These are phyloP conservation scores for Pentalonia nigronervosa DNA, from an alignment of 1,140 invertebrate species.

Conservation along the genomic window DNA sequence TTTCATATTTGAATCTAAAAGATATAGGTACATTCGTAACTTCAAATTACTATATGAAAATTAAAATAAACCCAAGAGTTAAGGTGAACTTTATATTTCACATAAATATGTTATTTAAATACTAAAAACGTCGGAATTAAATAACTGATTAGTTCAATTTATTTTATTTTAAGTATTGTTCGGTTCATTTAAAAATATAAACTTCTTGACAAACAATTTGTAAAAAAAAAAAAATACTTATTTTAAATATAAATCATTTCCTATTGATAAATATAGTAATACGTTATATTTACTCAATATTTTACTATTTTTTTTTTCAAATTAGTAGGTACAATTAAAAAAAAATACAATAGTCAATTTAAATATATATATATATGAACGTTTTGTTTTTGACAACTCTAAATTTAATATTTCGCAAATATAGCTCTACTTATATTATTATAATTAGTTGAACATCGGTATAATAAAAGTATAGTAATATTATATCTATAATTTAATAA, in stretches of 20 bases:
- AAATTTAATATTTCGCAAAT: too few relatives aligned
- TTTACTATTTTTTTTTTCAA: too few relatives aligned
- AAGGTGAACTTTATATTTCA: neutral
- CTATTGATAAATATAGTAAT: neutral
- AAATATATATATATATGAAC: too few relatives aligned
- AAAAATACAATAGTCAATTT: too few relatives aligned
- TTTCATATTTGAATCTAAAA: neutral
- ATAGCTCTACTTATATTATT: too few relatives aligned
- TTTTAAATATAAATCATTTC: neutral
- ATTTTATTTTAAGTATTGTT: neutral
- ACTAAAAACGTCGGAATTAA: neutral
- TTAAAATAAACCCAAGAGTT: neutral
- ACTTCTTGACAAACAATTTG: neutral
- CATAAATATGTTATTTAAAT: conserved; percentile 6
- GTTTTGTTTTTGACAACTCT: too few relatives aligned
- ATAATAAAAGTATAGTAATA: too few relatives aligned
- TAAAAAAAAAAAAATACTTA: too few relatives aligned
- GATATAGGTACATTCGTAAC: neutral
- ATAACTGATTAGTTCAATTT: neutral
- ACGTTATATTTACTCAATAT: neutral
- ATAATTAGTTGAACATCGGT: too few relatives aligned
- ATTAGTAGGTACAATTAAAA: too few relatives aligned
- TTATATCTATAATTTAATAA: too few relatives aligned
- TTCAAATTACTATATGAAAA: neutral
- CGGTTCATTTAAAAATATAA: neutral